Percentiles rank a stretch among this genome's conserved stretches.
These are phyloP conservation scores for Oenanthe oenanthe DNA, from an alignment of 2,113 vertebrate species.

Conservation along the genomic window DNA sequence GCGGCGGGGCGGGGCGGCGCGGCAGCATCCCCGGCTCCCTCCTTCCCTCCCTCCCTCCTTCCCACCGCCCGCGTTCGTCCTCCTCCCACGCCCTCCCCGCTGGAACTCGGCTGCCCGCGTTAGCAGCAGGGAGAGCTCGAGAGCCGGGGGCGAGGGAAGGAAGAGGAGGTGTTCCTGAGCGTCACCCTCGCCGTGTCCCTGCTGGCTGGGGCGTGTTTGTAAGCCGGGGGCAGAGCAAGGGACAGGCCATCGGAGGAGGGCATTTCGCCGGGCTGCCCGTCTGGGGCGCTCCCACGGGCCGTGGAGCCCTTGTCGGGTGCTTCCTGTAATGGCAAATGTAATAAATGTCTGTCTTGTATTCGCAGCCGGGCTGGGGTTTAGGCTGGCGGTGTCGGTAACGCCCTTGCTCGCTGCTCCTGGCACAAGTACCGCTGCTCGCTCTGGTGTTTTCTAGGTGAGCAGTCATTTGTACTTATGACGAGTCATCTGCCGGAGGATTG, in stretches of 20 bases:
- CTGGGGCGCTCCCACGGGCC: neutral
- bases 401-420: neutral
- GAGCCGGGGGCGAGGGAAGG: too few relatives aligned
- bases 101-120: neutral
- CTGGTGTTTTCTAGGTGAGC: neutral
- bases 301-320: neutral
- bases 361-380: rapidly evolving
- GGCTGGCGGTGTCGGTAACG: neutral
- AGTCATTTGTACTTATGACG: neutral
- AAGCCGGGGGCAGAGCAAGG: too few relatives aligned
- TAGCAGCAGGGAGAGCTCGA: neutral
- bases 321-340: rapidly evolving
- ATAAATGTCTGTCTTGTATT: rapidly evolving
- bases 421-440: neutral
- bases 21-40: neutral
- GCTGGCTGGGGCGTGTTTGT: neutral
- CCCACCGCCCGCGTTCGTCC: neutral
- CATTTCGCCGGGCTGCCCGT: neutral
- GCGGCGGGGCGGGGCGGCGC: conserved; percentile 13
- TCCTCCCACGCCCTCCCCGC: neutral
- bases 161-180: neutral
- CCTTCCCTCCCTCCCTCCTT: neutral
- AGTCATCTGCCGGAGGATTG: neutral
- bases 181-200: rapidly evolving
- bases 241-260: neutral